Percentiles rank a stretch among this genome's conserved stretches.
phyloP scores from a whole-genome alignment of 2,888 invertebrate species.

The Chrysolina haemoptera region DNA sequence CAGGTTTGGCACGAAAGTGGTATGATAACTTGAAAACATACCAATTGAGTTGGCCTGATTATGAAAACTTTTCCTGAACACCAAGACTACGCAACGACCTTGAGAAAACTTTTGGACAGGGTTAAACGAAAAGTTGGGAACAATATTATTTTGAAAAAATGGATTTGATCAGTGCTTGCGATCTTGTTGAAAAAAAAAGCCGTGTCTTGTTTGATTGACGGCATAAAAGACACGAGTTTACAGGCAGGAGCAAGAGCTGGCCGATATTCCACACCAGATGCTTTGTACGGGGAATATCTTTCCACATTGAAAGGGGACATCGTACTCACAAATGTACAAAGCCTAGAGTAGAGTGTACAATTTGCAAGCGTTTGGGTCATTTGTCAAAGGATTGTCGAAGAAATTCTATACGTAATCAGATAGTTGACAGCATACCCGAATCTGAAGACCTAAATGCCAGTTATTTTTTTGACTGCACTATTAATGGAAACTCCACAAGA shows the following conservation, averaged over 20 bases:
- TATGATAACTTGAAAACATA: not conserved
- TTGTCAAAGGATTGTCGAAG: slow-evolving; percentile 12
- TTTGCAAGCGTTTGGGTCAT: slow-evolving; percentile 20
- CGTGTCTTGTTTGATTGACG: not conserved
- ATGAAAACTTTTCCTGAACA: not conserved
- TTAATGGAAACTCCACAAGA: not conserved
- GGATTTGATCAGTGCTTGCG: no score
- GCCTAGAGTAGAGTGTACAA: slow-evolving; percentile 13
- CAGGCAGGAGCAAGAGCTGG: not conserved
- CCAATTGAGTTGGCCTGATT: not conserved
- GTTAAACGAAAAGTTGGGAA: no score
- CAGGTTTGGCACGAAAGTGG: no score
- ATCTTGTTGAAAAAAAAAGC: not conserved
- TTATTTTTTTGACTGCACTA: not conserved
- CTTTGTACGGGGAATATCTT: not conserved
- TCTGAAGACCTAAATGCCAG: not conserved
- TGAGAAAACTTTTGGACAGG: no score
- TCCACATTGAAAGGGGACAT: not conserved
- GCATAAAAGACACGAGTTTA: not conserved
- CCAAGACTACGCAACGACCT: not conserved
- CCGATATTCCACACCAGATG: not conserved
- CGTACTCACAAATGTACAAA: not conserved
- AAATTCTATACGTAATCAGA: not conserved
- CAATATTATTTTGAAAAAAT: no score
- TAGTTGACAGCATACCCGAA: not conserved